Evolutionary conservation across 2,888 invertebrate genomes (phyloP).

Genomic region (Tachystola acroxantha): DNA sequence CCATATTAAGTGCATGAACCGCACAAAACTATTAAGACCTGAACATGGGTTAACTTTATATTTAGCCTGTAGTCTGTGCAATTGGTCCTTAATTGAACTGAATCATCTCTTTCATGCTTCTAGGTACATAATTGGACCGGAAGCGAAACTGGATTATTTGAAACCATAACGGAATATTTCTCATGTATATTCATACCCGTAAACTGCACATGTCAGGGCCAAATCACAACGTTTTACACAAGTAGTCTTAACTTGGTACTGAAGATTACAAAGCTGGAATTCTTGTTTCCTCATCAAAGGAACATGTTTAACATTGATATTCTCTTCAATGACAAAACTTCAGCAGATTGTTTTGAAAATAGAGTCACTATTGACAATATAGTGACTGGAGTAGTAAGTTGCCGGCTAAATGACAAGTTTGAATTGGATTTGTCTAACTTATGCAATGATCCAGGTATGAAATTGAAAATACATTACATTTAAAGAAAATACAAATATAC

Average conservation of each 20-base stretch:
- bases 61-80: too few species aligned
- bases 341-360: conserved; percentile 46
- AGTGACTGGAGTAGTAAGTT: conserved; percentile 42
- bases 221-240: conserved; percentile 52
- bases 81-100: too few species aligned
- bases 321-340: conserved; percentile 53
- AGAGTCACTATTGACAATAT: conserved; percentile 46
- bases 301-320: conserved; percentile 57
- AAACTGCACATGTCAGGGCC: conserved; percentile 31
- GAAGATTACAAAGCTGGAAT: conserved; percentile 54
- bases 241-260: conserved; percentile 44
- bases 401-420: conserved; percentile 41
- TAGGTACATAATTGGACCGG: conserved; percentile 60
- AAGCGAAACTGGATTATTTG: conserved; percentile 36
- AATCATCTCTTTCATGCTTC: too few species aligned
- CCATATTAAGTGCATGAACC: too few species aligned
- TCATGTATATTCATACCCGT: conserved; percentile 43
- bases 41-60: too few species aligned
- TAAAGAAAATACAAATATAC: too few species aligned
- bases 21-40: too few species aligned
- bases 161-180: conserved; percentile 44
- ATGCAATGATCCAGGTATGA: conserved; percentile 51
- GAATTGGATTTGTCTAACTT: conserved; percentile 59
- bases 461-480: background rate
- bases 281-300: conserved; percentile 52